Evolutionary conservation across 2,888 invertebrate species (phyloP), one percentile per base, ranked within the genome.

Genomic region (Luperina testacea): DNA sequence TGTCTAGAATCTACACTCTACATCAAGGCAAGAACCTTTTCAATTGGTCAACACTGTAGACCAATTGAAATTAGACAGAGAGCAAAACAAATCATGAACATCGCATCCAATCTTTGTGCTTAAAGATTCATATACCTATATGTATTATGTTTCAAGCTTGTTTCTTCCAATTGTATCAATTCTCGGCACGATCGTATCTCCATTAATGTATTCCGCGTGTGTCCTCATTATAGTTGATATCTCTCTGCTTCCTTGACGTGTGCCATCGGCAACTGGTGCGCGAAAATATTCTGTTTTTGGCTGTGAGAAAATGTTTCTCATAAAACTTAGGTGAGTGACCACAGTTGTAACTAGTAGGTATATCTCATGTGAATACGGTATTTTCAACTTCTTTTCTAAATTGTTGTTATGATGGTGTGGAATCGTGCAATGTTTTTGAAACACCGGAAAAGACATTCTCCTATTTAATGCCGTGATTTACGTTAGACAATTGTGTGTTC

Each of bases 81-180:
- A 73, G 24, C 67, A 53, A 84, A 67, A 80, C 67, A 70, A 70
- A 67, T 80, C 80, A 61, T 38, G 65, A 84, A 32, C 65, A 32
- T 59, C 24, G 17, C 61, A 84, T 48, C 57, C 53, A 81, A 81
- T 85, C 48, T 65, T 72, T 81, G 32, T 68, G 51, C 45, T 61
- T 48, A 77, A 73, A 75, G 71, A 83, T 78, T 75, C 68, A 77
- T 79, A 51, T 78, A 77, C 65, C 65, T 81, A 71, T 48, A 8
- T 61, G 72, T 77, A 73, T 77, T 59, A 73, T 85, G 70, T 80
- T 75, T 38, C 61, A 65, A 71, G 80, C 78, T 84, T 77, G 82
- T 85, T 80, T 89, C 83, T 87, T 89, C 76, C 85, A 87, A 84
- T 88, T 86, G 83, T 89, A 81, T 87, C 85, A 87, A 88, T 88